phyloP scores from a whole-genome alignment of 2,888 invertebrate species.

The Ligdia adustata region DNA sequence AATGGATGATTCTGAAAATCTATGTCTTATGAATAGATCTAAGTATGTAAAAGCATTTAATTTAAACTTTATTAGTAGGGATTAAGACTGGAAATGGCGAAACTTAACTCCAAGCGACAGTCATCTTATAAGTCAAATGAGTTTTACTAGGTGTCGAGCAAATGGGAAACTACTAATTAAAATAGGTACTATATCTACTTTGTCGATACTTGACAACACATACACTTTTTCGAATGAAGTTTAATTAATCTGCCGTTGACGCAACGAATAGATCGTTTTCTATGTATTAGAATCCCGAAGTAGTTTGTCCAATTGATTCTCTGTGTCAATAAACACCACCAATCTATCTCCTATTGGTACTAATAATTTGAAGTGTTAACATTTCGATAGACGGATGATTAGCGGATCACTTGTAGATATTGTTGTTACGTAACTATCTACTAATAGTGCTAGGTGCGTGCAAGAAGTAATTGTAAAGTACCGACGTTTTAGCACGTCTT shows the following conservation, averaged over 20 bases:
- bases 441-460: constrained; percentile 61
- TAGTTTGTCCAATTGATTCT: constrained; percentile 74
- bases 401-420: constrained; percentile 70
- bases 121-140: constrained; percentile 67
- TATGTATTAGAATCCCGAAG: constrained; percentile 60
- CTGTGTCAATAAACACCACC: constrained; percentile 64
- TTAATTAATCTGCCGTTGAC: constrained; percentile 76
- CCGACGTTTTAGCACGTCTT: constrained; percentile 68
- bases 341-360: constrained; percentile 66
- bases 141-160: constrained; percentile 75
- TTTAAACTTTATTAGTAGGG: constrained; percentile 43
- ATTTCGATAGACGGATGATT: constrained; percentile 69
- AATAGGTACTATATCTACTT: constrained; percentile 56
- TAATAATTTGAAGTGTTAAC: constrained; percentile 75
- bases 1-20: constrained; percentile 67
- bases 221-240: constrained; percentile 66
- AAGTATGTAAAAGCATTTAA: constrained; percentile 6
- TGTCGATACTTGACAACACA: constrained; percentile 65
- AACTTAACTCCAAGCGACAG: constrained; percentile 48
- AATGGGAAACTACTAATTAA: constrained; percentile 81
- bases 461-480: constrained; percentile 64
- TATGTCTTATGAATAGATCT: constrained; percentile 55
- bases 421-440: constrained; percentile 67
- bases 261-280: constrained; percentile 69
- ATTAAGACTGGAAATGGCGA: constrained; percentile 55